These are phyloP conservation scores for Monoplex corrugatus DNA, from an alignment of 2,888 invertebrate species.

Conservation along the genomic window DNA sequence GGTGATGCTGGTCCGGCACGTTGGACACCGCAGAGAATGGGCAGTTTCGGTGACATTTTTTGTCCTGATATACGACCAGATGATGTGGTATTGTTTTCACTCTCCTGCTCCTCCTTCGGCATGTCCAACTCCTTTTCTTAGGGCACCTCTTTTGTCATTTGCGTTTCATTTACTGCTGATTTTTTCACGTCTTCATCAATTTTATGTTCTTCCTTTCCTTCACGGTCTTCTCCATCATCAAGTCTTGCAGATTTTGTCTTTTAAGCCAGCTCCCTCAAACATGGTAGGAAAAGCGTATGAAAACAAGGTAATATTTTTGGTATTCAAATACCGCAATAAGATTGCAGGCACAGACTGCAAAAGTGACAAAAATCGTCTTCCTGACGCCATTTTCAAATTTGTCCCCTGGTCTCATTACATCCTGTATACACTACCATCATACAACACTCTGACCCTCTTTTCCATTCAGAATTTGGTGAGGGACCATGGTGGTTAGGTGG, in stretches of 20 bases:
- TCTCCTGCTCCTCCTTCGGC: background rate
- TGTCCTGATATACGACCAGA: background rate
- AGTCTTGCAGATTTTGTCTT: background rate
- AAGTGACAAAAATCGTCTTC: slow-evolving; percentile 23
- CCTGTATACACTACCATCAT: no score
- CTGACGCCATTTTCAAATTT: slow-evolving; percentile 27
- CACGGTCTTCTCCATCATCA: background rate
- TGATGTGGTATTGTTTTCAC: background rate
- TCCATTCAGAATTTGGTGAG: no score
- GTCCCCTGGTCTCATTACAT: no score
- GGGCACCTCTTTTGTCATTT: background rate
- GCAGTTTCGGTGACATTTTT: background rate
- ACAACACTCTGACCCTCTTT: no score
- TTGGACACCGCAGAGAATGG: slow-evolving; percentile 21
- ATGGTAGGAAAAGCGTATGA: slow-evolving; percentile 39
- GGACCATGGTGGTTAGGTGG: no score
- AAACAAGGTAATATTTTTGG: slow-evolving; percentile 41
- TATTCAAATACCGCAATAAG: background rate
- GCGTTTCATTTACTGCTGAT: background rate
- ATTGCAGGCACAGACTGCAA: slow-evolving; percentile 42
- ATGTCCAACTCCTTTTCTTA: background rate
- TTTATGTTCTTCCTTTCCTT: background rate
- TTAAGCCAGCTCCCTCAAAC: background rate
- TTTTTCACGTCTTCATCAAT: background rate
- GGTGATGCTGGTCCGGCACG: slow-evolving; percentile 6